These are phyloP conservation scores for Prunella fulvescens DNA, from an alignment of 2,113 vertebrate species.

Conservation along the genomic window DNA sequence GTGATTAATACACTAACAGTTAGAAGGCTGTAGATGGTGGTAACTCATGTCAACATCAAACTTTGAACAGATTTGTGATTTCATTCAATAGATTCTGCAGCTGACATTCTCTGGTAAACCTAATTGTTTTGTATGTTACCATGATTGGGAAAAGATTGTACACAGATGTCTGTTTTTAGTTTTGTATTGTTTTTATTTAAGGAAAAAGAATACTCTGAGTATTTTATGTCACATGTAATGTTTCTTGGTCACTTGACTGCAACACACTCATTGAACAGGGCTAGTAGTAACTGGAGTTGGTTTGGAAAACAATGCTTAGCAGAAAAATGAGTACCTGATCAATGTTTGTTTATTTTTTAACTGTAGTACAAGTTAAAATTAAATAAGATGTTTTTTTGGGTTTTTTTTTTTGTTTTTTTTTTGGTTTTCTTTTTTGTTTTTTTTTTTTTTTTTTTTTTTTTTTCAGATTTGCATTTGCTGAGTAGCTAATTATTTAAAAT, in stretches of 20 bases:
- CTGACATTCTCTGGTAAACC: background rate
- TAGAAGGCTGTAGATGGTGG: background rate
- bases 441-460: background rate
- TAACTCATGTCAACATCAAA: background rate
- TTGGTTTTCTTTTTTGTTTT: no score
- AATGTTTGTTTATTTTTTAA: background rate
- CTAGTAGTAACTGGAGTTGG: background rate
- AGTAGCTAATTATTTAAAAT: constrained; percentile 15
- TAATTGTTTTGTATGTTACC: background rate
- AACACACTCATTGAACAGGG: background rate
- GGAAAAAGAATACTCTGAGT: background rate
- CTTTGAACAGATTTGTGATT: background rate
- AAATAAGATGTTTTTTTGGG: background rate
- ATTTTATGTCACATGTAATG: background rate
- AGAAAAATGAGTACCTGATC: background rate
- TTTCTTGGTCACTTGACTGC: background rate
- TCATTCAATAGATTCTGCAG: background rate
- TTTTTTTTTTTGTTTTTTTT: background rate
- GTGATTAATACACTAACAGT: background rate
- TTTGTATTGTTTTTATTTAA: background rate
- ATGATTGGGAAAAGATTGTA: background rate
- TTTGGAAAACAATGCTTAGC: background rate
- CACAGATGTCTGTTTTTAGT: background rate
- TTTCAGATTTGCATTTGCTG: background rate
- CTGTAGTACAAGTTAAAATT: background rate